Evolutionary conservation across 2,888 invertebrate genomes (phyloP).

Genomic region (Morpho deidamia): DNA sequence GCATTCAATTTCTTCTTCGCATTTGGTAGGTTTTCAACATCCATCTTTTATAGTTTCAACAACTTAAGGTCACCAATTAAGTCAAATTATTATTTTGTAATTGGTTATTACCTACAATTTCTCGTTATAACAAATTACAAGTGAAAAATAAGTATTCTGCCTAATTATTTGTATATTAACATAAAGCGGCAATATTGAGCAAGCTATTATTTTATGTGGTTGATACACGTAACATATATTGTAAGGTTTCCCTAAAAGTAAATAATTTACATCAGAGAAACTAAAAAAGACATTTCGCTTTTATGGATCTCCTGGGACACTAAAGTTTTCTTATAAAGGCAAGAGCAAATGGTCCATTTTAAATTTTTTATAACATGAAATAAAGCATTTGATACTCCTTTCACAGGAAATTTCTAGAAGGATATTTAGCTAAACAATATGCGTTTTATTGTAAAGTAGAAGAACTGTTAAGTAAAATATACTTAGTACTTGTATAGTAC

Average conservation of each 20-base stretch:
- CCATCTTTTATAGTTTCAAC: too few relatives aligned
- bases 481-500: too few relatives aligned
- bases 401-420: not conserved
- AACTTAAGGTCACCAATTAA: too few relatives aligned
- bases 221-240: not conserved
- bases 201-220: too few relatives aligned
- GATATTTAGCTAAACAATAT: not conserved
- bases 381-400: not conserved
- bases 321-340: not conserved
- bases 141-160: too few relatives aligned
- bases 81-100: too few relatives aligned
- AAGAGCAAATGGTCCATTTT: constrained; percentile 1
- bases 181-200: too few relatives aligned
- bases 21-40: too few relatives aligned
- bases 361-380: constrained; percentile 2
- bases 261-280: constrained; percentile 2
- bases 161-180: too few relatives aligned
- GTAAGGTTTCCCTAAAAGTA: not conserved
- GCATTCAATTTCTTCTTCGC: too few relatives aligned
- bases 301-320: constrained; percentile 38
- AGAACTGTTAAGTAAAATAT: not conserved
- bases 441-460: not conserved
- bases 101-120: too few relatives aligned
- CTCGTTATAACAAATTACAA: too few relatives aligned
- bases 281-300: constrained; percentile 7